These are phyloP conservation scores for Chlorodrepanis virens DNA, from an alignment of 2,113 vertebrate genomes.

Conservation along the genomic window DNA sequence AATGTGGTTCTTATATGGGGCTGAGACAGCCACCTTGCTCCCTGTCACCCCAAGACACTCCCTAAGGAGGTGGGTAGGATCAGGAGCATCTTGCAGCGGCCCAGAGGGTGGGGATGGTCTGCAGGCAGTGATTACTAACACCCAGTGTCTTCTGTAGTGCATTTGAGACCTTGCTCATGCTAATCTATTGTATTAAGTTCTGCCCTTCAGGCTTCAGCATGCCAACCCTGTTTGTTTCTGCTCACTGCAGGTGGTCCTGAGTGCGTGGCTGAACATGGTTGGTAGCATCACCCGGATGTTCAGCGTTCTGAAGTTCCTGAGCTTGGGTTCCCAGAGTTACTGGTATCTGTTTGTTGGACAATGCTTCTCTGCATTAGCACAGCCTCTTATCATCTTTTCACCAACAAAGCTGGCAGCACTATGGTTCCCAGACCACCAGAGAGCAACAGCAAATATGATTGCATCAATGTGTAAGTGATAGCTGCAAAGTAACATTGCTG, in stretches of 20 bases:
- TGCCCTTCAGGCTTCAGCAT: not conserved
- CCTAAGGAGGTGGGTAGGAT: not conserved
- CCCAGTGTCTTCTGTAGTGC: not conserved
- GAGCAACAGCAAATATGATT: constrained; percentile 89
- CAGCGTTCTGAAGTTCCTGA: not conserved
- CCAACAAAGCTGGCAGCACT: constrained; percentile 91
- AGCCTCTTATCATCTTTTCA: constrained; percentile 89
- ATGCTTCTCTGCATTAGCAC: constrained; percentile 84
- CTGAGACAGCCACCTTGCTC: not conserved
- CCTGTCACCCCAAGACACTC: not conserved
- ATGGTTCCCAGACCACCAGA: constrained; percentile 93
- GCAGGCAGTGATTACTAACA: not conserved
- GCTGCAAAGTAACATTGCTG: not conserved
- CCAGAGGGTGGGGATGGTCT: not conserved
- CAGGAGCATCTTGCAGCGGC: not conserved
- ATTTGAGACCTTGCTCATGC: not conserved
- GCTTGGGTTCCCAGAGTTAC: not conserved
- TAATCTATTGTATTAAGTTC: not conserved
- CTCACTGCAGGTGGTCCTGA: constrained; percentile 79
- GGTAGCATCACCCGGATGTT: constrained; percentile 79
- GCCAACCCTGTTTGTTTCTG: not conserved
- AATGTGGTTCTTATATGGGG: not conserved
- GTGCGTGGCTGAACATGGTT: constrained; percentile 86
- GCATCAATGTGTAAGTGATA: constrained; percentile 89
- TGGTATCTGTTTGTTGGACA: constrained; percentile 82